A percentile compares a stretch with the other conserved stretches of the same genome.
These are phyloP conservation scores for Stictonetta naevosa DNA, from an alignment of 2,113 vertebrate species.

Conservation along the genomic window DNA sequence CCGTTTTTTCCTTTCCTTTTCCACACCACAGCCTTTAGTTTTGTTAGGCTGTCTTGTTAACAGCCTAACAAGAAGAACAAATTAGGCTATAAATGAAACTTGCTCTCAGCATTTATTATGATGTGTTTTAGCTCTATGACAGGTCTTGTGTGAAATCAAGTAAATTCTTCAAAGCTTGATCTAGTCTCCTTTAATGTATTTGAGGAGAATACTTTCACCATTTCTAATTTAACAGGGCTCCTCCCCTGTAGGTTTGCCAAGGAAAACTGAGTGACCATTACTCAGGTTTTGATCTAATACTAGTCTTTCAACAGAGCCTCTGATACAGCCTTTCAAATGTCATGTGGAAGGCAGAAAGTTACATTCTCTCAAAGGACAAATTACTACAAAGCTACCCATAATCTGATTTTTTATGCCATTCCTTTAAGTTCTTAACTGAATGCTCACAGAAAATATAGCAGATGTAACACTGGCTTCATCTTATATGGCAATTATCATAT, in stretches of 20 bases:
- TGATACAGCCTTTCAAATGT: not conserved
- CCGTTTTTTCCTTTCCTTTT: not conserved
- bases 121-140: not conserved
- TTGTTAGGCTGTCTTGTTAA: not conserved
- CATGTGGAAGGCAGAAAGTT: not conserved
- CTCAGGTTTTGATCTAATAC: not conserved
- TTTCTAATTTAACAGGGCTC: not conserved
- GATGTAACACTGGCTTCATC: not conserved
- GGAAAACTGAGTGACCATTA: not conserved
- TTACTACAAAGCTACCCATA: not conserved
- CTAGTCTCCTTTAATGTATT: not conserved
- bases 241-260: not conserved
- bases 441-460: not conserved
- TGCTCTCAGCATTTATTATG: not conserved
- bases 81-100: not conserved
- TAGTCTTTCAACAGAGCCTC: not conserved
- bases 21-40: not conserved
- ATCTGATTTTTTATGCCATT: not conserved
- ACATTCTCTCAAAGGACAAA: not conserved
- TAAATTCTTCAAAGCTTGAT: not conserved
- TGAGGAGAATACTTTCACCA: not conserved
- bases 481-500: not conserved
- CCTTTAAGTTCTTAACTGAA: not conserved
- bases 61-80: not conserved
- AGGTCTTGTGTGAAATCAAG: not conserved